Base-by-base conservation (phyloP, 2,113 vertebrate species). In the Smithornis capensis region DNA sequence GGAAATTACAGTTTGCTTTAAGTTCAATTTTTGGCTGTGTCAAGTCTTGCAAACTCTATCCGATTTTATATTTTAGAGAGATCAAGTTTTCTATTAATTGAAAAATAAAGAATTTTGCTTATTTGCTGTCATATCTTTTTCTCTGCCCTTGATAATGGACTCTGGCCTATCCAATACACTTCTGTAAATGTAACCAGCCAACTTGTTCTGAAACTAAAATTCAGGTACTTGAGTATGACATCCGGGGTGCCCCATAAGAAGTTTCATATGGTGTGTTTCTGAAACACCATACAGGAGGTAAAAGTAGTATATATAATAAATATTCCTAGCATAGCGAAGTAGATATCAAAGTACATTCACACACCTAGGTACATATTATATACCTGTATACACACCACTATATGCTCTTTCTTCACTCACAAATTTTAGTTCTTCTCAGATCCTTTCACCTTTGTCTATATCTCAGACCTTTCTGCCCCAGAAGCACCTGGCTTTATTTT, bases 281-380 rank as follows among this genome's bases (percentile, higher is more conserved):
- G 40, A 65, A 69, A 47, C 11, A 56, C 7, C 18, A 6, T 1
- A 12, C 10, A 29, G 1, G 1, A 21, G 3, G 1, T 14, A 47
- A 71, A 52, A 7, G n/a, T 0, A 0, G 2, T 17, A 21, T 8
- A 3, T 10, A 15, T 2, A 74, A 56, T 4, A 33, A 55, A 56
- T 27, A 50, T 3, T 45, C 6, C 17, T 19, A 23, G 6, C 21
- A 25, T 22, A 19, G 28, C 3, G 5, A 64, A 19, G 9, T 29
- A 49, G 12, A 4, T 22, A 35, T 18, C 15, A 11, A 47, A 17
- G 3, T 14, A 40, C 14, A 29, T 13, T 31, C 4, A 37, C 4
- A 12, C 4, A 16, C 2, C 18, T 19, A 24, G 21, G 18, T 31
- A 27, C 16, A 16, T 47, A 18, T 35, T 31, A 10, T 28, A 10